Evolutionary conservation across 2,888 invertebrate genomes (phyloP).

Genomic region (Oxystoma pomonae): DNA sequence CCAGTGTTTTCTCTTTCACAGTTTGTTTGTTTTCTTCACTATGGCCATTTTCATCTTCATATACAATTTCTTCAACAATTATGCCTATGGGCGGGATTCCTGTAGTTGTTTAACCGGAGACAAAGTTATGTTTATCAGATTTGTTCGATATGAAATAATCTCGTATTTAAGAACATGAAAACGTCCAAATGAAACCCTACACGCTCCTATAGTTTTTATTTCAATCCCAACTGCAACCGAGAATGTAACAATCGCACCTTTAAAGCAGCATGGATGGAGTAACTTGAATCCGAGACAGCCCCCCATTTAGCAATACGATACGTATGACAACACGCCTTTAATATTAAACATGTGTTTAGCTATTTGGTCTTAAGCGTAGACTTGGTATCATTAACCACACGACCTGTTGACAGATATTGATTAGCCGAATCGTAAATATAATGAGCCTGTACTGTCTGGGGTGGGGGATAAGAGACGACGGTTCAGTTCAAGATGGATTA

Average conservation of each 20-base stretch:
- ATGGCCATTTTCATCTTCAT: too few species aligned
- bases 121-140: too few species aligned
- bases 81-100: too few species aligned
- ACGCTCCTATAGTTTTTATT: not conserved
- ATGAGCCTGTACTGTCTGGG: too few species aligned
- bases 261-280: not conserved
- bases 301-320: constrained; percentile 16
- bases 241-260: not conserved
- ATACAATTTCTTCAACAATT: too few species aligned
- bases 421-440: not conserved
- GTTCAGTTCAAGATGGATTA: too few species aligned
- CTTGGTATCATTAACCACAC: not conserved
- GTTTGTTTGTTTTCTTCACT: too few species aligned
- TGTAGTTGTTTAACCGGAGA: too few species aligned
- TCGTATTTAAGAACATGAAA: not conserved
- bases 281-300: constrained; percentile 14
- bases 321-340: constrained; percentile 17
- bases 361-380: not conserved
- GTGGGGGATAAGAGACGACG: not conserved
- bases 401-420: not conserved
- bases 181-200: not conserved
- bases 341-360: not conserved
- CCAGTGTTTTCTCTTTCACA: too few species aligned
- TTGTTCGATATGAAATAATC: too few species aligned
- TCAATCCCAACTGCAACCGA: not conserved